These are phyloP conservation scores for Triops cancriformis DNA, from an alignment of 1,140 invertebrate genomes.

Conservation along the genomic window DNA sequence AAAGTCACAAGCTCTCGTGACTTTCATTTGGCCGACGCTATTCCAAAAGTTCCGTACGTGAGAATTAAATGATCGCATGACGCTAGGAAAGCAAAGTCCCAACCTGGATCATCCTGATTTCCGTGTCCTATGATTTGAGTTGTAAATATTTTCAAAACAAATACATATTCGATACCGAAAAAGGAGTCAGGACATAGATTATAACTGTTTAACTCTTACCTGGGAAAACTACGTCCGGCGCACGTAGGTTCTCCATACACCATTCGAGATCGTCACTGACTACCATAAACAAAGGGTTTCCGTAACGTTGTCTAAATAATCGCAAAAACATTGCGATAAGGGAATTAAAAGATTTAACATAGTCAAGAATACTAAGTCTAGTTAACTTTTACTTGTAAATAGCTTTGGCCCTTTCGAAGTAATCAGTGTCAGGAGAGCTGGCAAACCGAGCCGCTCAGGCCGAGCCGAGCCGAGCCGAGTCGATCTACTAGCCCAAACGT, in stretches of 20 bases:
- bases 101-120: conserved; percentile 18
- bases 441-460: no score
- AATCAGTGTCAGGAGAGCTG: no score
- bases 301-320: conserved; percentile 12
- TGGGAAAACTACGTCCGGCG: conserved; percentile 3
- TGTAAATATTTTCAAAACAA: no score
- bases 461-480: no score
- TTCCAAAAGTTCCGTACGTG: conserved; percentile 17
- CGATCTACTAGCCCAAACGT: no score
- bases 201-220: neutral
- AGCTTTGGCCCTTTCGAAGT: conserved; percentile 17
- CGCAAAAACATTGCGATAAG: neutral
- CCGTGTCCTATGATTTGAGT: neutral
- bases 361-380: neutral
- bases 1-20: no score
- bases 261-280: neutral
- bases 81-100: conserved; percentile 9
- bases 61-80: conserved; percentile 20
- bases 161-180: no score
- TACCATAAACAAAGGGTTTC: conserved; percentile 17
- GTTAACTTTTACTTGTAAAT: conserved; percentile 5
- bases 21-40: no score
- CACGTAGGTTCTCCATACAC: conserved; percentile 1
- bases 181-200: neutral
- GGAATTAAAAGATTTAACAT: neutral